Evolutionary conservation across 2,113 vertebrate species (phyloP).

Genomic region (Lepus timidus): DNA sequence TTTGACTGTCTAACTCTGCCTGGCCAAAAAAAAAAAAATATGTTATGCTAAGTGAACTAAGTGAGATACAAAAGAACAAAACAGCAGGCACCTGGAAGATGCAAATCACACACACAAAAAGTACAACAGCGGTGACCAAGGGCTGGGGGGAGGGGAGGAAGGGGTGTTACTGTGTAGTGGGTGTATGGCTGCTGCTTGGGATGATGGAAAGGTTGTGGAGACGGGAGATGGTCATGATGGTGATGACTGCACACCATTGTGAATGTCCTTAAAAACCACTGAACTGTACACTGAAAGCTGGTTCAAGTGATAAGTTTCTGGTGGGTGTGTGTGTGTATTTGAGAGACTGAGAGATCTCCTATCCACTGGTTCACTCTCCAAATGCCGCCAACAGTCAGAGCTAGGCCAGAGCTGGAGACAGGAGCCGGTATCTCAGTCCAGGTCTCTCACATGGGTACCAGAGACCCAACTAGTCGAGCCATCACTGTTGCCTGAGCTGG

Average conservation of each 20-base stretch:
- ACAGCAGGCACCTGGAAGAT: not conserved
- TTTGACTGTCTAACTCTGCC: no score
- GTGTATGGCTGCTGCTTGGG: not conserved
- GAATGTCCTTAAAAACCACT: not conserved
- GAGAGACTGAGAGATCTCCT: no score
- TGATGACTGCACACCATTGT: not conserved
- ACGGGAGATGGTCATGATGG: not conserved
- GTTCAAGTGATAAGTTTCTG: no score
- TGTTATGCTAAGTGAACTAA: not conserved
- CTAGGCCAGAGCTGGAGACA: no score
- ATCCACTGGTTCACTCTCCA: no score
- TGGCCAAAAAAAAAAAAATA: not conserved
- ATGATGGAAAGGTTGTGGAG: not conserved
- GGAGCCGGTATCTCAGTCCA: no score
- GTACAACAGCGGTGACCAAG: not conserved
- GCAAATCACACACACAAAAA: not conserved
- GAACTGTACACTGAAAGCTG: not conserved
- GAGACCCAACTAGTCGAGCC: no score
- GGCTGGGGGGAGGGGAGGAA: not conserved
- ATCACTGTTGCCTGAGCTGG: no score
- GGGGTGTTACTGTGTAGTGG: not conserved
- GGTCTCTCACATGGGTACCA: no score
- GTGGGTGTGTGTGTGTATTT: no score
- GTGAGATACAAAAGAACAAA: conserved; percentile 10
- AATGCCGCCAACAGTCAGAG: no score